Evolutionary conservation across 1,140 invertebrate genomes (phyloP), one percentile per base, ranked within the genome.

Genomic region (Solenopsis invicta): DNA sequence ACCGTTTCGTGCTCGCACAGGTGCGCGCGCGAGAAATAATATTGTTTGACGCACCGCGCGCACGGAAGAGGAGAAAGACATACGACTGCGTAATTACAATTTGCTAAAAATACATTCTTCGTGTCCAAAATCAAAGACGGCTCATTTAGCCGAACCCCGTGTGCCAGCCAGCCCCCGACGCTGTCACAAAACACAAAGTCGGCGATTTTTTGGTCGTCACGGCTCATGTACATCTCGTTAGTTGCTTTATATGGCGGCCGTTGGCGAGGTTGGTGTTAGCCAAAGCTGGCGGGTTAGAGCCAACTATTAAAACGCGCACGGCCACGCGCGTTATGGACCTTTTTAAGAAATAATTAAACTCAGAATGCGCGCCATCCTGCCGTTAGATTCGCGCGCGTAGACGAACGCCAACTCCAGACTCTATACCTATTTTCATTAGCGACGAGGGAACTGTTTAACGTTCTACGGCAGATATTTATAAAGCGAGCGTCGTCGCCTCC

Each of bases 381-480:
- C 13, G 34, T 29, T 24, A 18, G 54, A 84, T 88, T 54, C 24
- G 75, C 69, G 67, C 67, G 41, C n/a, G 41, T 52, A 29, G 64
- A 48, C 56, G 77, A 62, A 59, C 50, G 41, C 61, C 75, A 72
- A 75, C 86, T 82, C 76, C 81, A 82, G 74, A 61, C 72, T 87
- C 75, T 72, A 74, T 86, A 88, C 66, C 82, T 91, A 91, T 90
- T 93, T 93, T 92, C 89, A 91, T 92, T 92, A 92, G 87, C 67
- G 88, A 87, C 72, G 82, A 88, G 87, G 84, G 88, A 89, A 93
- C 92, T 93, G 92, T 93, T 93, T 92, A 93, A 93, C 91, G 92
- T 94, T 92, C 88, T 89, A 87, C 88, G 89, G 86, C 82, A 91
- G 93, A 93, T 94, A 93, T 93, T 93, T 93, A 92, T 93, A 94